Conservation (phyloP, 2,888 invertebrate species). For the Exocentrus adspersus region DNA sequence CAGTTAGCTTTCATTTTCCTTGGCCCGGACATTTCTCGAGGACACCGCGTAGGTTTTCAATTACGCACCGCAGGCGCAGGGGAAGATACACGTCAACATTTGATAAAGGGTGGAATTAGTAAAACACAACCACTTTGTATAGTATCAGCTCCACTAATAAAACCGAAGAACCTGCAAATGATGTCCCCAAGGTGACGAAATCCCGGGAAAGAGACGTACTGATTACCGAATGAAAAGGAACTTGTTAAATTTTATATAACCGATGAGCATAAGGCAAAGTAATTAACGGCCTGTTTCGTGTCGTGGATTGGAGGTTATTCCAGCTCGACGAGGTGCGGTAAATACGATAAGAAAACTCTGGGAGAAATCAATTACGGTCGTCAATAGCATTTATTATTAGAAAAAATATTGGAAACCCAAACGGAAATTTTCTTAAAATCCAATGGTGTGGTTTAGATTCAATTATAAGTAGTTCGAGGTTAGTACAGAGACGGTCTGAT, state of each 20-base stretch:
- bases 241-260: constrained; percentile 26
- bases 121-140: no score
- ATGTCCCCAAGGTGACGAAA: constrained; percentile 29
- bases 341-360: neutral
- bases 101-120: no score
- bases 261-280: constrained; percentile 16
- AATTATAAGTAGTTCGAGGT: no score
- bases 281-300: constrained; percentile 16
- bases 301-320: constrained; percentile 1
- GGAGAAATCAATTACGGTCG: no score
- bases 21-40: constrained; percentile 23
- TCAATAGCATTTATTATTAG: no score
- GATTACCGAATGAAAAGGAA: constrained; percentile 23
- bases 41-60: constrained; percentile 38
- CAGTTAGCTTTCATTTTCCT: constrained; percentile 33
- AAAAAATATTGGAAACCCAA: no score
- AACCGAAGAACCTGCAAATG: constrained; percentile 24
- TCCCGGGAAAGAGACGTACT: constrained; percentile 18
- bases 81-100: no score
- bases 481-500: no score
- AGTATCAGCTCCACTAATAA: neutral
- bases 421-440: no score
- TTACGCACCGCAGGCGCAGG: constrained; percentile 41
- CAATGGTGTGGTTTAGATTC: no score
- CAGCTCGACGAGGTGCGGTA: neutral